These are phyloP conservation scores for Cuculus canorus DNA, from an alignment of 2,797 vertebrate species.

Conservation along the genomic window DNA sequence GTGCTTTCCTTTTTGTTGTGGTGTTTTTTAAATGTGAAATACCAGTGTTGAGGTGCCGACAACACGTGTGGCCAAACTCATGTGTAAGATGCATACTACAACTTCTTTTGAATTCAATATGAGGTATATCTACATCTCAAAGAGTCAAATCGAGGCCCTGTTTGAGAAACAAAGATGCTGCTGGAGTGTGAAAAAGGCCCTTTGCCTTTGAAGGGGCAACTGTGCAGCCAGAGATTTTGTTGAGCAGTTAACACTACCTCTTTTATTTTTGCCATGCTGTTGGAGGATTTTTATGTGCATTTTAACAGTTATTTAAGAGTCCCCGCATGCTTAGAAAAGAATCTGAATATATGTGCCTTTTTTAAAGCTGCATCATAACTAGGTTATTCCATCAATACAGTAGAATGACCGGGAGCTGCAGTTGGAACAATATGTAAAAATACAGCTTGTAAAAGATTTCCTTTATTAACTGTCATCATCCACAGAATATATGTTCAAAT, in stretches of 20 bases:
- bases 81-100: background rate
- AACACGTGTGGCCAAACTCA: background rate
- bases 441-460: conserved; percentile 87
- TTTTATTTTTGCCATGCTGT: conserved; percentile 63
- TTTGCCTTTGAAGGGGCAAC: conserved; percentile 47
- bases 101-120: background rate
- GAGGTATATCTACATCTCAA: background rate
- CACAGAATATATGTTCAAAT: conserved; percentile 97
- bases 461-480: conserved; percentile 97
- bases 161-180: background rate
- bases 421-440: conserved; percentile 90
- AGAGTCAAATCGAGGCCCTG: background rate
- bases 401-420: conserved; percentile 80
- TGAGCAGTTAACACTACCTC: conserved; percentile 62
- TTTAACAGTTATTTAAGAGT: conserved; percentile 84
- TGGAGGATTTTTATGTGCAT: conserved; percentile 75
- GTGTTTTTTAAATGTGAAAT: background rate
- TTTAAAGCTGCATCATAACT: conserved; percentile 73
- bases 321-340: conserved; percentile 77
- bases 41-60: background rate
- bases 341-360: conserved; percentile 82
- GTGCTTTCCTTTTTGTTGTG: too few species aligned
- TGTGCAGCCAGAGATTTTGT: conserved; percentile 61
- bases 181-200: conserved; percentile 23
- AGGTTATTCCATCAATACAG: conserved; percentile 82